A percentile compares a stretch with the other conserved stretches of the same genome.
phyloP scores from a whole-genome alignment of 2,888 invertebrate genomes.

The Myathropa florea region DNA sequence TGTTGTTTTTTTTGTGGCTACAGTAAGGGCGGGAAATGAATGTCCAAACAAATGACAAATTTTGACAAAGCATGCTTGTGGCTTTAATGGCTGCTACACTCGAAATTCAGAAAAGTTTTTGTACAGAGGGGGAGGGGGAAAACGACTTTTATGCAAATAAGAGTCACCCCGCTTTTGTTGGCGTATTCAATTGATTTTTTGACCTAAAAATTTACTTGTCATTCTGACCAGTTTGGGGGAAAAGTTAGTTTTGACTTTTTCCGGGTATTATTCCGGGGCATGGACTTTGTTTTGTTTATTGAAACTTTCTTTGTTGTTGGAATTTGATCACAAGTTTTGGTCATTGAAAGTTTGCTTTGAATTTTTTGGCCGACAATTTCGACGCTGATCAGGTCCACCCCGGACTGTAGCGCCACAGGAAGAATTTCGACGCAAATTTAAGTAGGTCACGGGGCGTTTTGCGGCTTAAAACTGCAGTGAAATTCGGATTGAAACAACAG shows the following conservation, averaged over 20 bases:
- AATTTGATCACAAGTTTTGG: background rate
- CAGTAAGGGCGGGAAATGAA: conserved; percentile 16
- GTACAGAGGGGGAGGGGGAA: background rate
- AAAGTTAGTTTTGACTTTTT: background rate
- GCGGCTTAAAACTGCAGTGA: no score
- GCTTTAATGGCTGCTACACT: conserved; percentile 33
- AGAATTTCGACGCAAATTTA: no score
- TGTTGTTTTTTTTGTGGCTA: conserved; percentile 27
- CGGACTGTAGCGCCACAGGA: no score
- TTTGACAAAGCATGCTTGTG: conserved; percentile 37
- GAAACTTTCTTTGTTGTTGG: background rate
- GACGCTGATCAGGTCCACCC: no score
- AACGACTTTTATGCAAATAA: conserved; percentile 27
- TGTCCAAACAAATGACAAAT: conserved; percentile 39
- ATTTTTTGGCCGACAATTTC: no score
- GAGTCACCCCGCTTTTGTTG: background rate
- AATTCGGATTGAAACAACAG: no score
- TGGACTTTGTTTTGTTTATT: background rate
- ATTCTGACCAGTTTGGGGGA: background rate
- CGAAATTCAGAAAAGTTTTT: conserved; percentile 6
- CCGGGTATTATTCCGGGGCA: background rate
- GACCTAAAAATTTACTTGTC: background rate
- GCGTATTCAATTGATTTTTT: background rate
- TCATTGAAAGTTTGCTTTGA: background rate
- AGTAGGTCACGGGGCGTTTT: no score